Percentiles rank a stretch among this genome's conserved stretches.
Evolutionary conservation across 2,113 vertebrate genomes (phyloP).

Genomic region (Hystrix brachyura): DNA sequence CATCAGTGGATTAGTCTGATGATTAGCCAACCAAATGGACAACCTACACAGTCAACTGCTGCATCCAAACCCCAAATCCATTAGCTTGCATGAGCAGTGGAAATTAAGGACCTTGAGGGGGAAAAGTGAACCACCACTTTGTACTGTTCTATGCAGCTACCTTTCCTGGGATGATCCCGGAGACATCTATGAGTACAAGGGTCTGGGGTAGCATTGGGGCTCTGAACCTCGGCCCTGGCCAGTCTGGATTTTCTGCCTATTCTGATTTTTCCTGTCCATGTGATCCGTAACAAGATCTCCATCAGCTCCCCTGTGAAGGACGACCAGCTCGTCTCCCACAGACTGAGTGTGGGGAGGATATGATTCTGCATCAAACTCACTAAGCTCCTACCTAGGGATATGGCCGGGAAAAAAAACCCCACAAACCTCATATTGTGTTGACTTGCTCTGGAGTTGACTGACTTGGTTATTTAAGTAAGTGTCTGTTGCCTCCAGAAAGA

Average conservation of each 20-base stretch:
- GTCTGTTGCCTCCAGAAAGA: not conserved
- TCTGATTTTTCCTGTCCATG: not conserved
- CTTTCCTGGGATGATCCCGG: not conserved
- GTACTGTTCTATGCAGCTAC: not conserved
- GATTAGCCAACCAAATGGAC: not conserved
- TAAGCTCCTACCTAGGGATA: not conserved
- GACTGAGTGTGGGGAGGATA: not conserved
- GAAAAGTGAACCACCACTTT: not conserved
- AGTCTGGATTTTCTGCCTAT: not conserved
- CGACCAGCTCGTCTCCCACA: not conserved
- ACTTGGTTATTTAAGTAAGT: not conserved
- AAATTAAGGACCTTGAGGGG: no score
- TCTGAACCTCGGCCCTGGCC: not conserved
- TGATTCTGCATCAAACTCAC: not conserved
- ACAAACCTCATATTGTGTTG: no score
- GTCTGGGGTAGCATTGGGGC: fast-evolving
- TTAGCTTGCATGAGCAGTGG: not conserved
- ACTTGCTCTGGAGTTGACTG: not conserved
- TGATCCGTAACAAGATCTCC: not conserved
- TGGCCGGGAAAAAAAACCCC: not conserved
- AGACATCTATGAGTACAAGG: not conserved
- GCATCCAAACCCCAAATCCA: not conserved
- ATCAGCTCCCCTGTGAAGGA: not conserved
- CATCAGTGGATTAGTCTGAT: not conserved
- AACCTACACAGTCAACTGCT: not conserved